Evolutionary conservation across 1,140 invertebrate genomes (phyloP).

Genomic region (Centruroides sculpturatus): DNA sequence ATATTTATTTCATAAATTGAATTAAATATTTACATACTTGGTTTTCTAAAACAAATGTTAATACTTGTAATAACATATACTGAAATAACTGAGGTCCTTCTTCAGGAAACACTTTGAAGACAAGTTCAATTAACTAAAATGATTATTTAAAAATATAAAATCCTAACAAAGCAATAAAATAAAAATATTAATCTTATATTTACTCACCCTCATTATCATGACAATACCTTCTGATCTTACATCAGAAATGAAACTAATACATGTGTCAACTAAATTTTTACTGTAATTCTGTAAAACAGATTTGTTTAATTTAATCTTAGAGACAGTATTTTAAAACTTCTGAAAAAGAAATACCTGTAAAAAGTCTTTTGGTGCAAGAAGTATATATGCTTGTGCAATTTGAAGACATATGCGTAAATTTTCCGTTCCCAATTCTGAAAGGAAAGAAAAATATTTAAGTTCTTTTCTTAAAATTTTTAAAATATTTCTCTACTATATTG

Average conservation of each 20-base stretch:
- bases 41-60: conserved; percentile 41
- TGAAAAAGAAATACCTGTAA: conserved; percentile 38
- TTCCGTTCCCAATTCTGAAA: conserved; percentile 60
- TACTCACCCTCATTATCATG: conserved; percentile 47
- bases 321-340: background rate
- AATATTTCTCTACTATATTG: background rate
- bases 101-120: conserved; percentile 33
- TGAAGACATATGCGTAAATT: conserved; percentile 58
- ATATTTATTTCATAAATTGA: conserved; percentile 28
- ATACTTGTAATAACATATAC: conserved; percentile 24
- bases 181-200: background rate
- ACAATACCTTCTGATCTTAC: conserved; percentile 61
- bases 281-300: conserved; percentile 36
- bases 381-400: conserved; percentile 65
- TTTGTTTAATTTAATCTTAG: background rate
- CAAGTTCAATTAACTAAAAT: conserved; percentile 26
- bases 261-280: conserved; percentile 44
- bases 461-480: background rate
- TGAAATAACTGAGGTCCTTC: conserved; percentile 29
- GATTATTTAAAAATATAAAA: background rate
- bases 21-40: conserved; percentile 46
- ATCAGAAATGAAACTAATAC: conserved; percentile 56
- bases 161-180: background rate
- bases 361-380: conserved; percentile 65
- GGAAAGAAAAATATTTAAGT: conserved; percentile 11